Base-by-base conservation (phyloP, 2,797 vertebrate genomes). In the Acestrorhynchus altus region DNA sequence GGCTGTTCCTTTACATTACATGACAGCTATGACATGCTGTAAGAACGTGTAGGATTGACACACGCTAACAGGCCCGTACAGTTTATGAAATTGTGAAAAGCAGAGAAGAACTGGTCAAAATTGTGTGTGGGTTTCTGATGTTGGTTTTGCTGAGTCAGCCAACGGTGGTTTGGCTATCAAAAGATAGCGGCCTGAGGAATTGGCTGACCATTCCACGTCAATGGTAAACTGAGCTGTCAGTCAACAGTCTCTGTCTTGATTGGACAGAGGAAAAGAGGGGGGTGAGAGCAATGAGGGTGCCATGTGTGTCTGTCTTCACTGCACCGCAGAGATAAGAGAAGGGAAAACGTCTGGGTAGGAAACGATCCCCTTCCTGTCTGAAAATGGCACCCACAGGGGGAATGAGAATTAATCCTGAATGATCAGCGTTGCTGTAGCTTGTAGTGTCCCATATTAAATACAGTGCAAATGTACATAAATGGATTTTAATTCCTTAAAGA, bases 351-450 rank as follows among this genome's bases (percentile, higher is more conserved):
- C 65, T 74, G 67, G 67, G 71, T 65, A 75, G 77, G 73, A 78
- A 80, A 80, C 56, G 18, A 74, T 70, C 35, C 52, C 24, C 60
- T 81, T 81, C 83, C 83, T 79, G 83, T 71, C 79, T 57, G 31
- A 61, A 35, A 66, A 74, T 56, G 47, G 52, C 7, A 61, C 70
- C 70, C 56, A 52, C 59, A 65, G 69, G 64, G 52, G 51, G 49
- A 70, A 72, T 76, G 52, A 40, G 20, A 31, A 42, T 71, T 76
- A 80, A 72, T 80, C 73, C 73, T 49, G 9, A 71, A 59, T 28
- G 66, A 46, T 70, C 49, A 70, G 56, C 47, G 18, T 49, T 3
- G n/a, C 31, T 22, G 31, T 35, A 6, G 31, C 31, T 35, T 35
- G 31, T 35, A 35, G 31, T 6, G 2, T 6, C 31, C 31, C 6